Percentiles rank a stretch among this genome's conserved stretches.
phyloP scores from a whole-genome alignment of 2,113 vertebrate genomes.

The Ranitomeya variabilis region DNA sequence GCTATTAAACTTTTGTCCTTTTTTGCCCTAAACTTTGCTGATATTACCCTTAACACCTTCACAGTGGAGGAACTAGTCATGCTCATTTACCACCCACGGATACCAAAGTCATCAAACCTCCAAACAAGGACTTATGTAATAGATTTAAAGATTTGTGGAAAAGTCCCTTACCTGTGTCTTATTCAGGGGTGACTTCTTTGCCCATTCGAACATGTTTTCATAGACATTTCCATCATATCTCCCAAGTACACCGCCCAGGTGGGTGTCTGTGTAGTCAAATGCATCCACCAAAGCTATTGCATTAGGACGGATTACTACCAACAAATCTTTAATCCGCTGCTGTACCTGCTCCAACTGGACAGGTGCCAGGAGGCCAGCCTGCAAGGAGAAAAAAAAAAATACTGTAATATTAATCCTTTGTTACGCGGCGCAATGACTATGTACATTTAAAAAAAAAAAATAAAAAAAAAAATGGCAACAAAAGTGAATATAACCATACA shows the following conservation, averaged over 20 bases:
- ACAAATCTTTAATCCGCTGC: conserved; percentile 81
- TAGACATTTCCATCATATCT: conserved; percentile 97
- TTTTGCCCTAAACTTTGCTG: too few relatives aligned
- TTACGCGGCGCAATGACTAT: background rate
- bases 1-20: too few relatives aligned
- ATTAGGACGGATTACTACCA: conserved; percentile 82
- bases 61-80: too few relatives aligned
- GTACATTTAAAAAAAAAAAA: too few relatives aligned
- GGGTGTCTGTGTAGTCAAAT: conserved; percentile 83
- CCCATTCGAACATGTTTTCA: conserved; percentile 95
- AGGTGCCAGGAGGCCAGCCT: conserved; percentile 83
- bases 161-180: conserved; percentile 80
- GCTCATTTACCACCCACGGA: too few relatives aligned
- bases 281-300: conserved; percentile 89
- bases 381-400: background rate
- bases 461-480: too few relatives aligned
- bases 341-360: conserved; percentile 82
- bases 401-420: background rate
- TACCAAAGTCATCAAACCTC: too few relatives aligned
- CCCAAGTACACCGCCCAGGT: conserved; percentile 87
- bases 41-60: too few relatives aligned
- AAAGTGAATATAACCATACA: too few relatives aligned
- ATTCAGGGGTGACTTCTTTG: conserved; percentile 89
- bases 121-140: too few relatives aligned
- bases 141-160: too few relatives aligned